Conservation (phyloP, 1,140 invertebrate genomes). For the Leptinotarsa undecemlineata region DNA sequence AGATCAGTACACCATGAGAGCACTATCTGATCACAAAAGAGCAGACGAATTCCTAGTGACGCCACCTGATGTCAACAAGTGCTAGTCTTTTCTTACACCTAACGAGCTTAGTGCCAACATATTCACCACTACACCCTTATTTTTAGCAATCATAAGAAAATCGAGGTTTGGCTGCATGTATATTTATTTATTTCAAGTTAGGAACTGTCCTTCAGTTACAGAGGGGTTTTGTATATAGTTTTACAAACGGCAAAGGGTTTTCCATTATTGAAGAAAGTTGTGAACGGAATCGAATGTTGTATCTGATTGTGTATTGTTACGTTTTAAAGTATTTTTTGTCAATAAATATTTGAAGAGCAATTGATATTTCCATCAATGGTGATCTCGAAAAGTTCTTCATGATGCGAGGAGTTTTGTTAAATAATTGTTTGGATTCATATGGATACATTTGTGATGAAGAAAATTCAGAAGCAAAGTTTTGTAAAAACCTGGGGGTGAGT, state of each 20-base stretch:
- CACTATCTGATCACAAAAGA: conserved; percentile 88
- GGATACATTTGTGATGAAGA: no score
- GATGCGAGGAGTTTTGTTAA: no score
- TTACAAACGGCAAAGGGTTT: conserved; percentile 13
- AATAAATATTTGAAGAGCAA: not conserved
- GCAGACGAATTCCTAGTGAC: conserved; percentile 85
- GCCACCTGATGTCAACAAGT: conserved; percentile 82
- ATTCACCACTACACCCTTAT: conserved; percentile 4
- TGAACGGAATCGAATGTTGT: not conserved
- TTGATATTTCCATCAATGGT: not conserved
- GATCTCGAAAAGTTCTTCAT: no score
- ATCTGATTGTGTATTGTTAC: conserved; percentile 6
- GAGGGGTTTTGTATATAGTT: conserved; percentile 11
- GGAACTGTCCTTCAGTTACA: not conserved
- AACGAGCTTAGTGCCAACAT: conserved; percentile 50
- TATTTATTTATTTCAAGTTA: conserved; percentile 16
- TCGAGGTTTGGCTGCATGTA: conserved; percentile 11
- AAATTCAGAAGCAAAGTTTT: no score
- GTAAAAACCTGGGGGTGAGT: no score
- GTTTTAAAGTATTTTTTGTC: conserved; percentile 1
- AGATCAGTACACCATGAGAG: conserved; percentile 86
- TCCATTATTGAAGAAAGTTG: not conserved
- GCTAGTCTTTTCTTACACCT: conserved; percentile 63
- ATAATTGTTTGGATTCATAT: no score
- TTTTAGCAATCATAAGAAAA: not conserved